Conservation (phyloP, 2,797 vertebrate genomes). For the Capromys pilorides region DNA sequence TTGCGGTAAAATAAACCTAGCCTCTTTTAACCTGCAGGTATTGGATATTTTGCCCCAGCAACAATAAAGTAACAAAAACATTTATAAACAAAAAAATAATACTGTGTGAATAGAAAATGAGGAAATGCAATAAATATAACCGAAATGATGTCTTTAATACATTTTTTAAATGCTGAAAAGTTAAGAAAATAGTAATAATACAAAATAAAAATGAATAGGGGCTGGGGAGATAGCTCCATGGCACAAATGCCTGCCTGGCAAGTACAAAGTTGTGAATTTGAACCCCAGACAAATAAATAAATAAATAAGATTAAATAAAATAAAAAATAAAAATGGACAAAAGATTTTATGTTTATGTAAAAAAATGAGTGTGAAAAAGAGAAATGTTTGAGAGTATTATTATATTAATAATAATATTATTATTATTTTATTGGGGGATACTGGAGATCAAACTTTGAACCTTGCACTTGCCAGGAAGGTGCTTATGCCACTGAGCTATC, state of each 20-base stretch:
- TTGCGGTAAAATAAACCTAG: not conserved
- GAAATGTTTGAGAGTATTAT: not conserved
- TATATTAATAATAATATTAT: no score
- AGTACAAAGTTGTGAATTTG: no score
- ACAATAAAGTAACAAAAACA: not conserved
- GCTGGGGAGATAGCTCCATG: no score
- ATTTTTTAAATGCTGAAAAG: not conserved
- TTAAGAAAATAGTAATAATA: conserved; percentile 1
- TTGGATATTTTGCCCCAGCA: not conserved
- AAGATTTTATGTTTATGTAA: conserved; percentile 19
- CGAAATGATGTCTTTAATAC: not conserved
- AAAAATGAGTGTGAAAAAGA: not conserved
- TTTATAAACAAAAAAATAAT: not conserved
- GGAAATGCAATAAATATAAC: not conserved
- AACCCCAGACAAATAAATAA: no score
- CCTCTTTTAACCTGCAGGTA: not conserved
- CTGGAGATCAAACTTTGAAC: no score
- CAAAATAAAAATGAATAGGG: conserved; percentile 50
- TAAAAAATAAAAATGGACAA: conserved; percentile 5
- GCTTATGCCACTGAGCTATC: no score
- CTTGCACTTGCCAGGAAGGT: no score
- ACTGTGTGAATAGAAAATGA: not conserved
- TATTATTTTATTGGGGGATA: no score
- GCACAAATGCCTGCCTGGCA: no score
- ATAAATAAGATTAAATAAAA: no score